Evolutionary conservation across 2,888 invertebrate genomes (phyloP).

Genomic region (Caenorhabditis sinica): DNA sequence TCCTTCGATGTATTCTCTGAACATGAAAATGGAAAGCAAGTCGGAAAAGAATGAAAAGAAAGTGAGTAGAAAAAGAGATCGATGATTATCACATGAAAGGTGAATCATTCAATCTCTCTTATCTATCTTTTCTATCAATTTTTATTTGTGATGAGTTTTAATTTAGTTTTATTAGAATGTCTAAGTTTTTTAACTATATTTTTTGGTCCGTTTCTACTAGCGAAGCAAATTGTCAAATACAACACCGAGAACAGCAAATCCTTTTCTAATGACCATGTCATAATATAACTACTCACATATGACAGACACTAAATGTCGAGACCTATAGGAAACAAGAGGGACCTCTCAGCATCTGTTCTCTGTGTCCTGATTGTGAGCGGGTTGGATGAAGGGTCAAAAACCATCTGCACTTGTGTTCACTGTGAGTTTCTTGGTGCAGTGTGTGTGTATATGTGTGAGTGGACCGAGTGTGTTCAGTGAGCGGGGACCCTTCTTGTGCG

Average conservation of each 20-base stretch:
- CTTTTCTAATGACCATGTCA: constrained; percentile 34
- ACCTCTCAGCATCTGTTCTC: constrained; percentile 11
- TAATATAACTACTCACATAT: constrained; percentile 11
- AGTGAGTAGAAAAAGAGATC: constrained; percentile 32
- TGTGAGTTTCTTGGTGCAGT: background rate
- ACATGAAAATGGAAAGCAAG: background rate
- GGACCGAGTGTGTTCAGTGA: constrained; percentile 14
- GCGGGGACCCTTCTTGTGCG: constrained; percentile 17
- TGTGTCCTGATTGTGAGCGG: constrained; percentile 14
- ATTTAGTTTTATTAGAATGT: too few relatives aligned
- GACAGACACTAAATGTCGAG: background rate
- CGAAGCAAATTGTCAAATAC: constrained; percentile 16
- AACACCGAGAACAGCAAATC: background rate
- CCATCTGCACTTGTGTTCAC: constrained; percentile 31
- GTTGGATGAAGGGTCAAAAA: constrained; percentile 27
- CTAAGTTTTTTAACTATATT: background rate
- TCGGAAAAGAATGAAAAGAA: background rate
- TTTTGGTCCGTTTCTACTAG: background rate
- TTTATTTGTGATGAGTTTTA: too few relatives aligned
- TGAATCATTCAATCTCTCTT: constrained; percentile 24
- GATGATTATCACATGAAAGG: constrained; percentile 52
- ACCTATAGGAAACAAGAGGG: background rate
- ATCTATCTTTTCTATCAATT: background rate
- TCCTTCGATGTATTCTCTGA: background rate
- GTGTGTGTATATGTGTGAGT: constrained; percentile 19